phyloP scores from a whole-genome alignment of 1,140 invertebrate genomes.

The Drosophila mojavensis region DNA sequence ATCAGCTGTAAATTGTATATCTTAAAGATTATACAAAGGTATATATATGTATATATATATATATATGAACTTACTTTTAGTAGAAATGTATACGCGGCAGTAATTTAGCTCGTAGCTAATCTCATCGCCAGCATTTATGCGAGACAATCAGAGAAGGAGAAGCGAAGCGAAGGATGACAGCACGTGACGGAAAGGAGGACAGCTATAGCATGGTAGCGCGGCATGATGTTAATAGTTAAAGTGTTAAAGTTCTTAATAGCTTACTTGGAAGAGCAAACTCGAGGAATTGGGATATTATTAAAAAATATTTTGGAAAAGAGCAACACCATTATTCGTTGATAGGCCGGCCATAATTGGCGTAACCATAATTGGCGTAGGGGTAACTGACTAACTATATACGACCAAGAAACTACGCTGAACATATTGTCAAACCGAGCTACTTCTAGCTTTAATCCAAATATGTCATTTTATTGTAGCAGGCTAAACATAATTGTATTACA shows the following conservation, averaged over 20 bases:
- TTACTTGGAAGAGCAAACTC: not conserved
- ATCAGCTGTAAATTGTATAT: not conserved
- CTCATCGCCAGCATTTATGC: constrained; percentile 17
- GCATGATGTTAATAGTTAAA: not conserved
- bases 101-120: too few relatives aligned
- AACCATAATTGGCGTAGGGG: too few relatives aligned
- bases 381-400: too few relatives aligned
- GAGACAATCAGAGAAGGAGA: constrained; percentile 17
- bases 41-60: too few relatives aligned
- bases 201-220: not conserved
- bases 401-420: too few relatives aligned
- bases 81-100: too few relatives aligned
- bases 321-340: too few relatives aligned
- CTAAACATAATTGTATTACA: not conserved
- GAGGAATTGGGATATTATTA: too few relatives aligned
- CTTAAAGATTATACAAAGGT: too few relatives aligned
- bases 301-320: too few relatives aligned
- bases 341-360: too few relatives aligned
- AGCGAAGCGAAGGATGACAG: constrained; percentile 12
- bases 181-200: constrained; percentile 2
- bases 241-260: not conserved
- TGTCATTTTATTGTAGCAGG: not conserved
- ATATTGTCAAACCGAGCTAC: too few relatives aligned
- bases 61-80: constrained; percentile 55
- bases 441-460: not conserved